Evolutionary conservation across 2,797 vertebrate species (phyloP), one percentile per base, ranked within the genome.

Genomic region (Varecia variegata): DNA sequence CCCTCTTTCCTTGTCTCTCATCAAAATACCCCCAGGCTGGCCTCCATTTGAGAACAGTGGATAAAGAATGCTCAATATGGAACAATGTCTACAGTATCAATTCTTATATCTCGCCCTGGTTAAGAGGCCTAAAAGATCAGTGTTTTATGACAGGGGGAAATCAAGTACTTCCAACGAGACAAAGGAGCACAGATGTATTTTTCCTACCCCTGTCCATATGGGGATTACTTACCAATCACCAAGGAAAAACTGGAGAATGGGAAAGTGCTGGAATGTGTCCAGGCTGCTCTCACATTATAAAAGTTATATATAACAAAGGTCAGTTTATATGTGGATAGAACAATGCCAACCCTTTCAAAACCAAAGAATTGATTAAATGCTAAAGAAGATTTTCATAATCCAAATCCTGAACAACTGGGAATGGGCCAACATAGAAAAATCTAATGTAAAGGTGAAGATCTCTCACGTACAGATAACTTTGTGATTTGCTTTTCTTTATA

Each of bases 161-260:
- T 99, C 32, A 99, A 99, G 89, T 99, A 99, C 97, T 99, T 99
- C 91, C 99, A 99, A 90, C 99, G 98, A 93, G 99, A 99, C 15
- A 99, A 99, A 92, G 99, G 99, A 88, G 98, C 98, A 0, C 98
- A 98, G 79, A 99, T 98, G 0, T 99, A 98, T 97, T 99, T 98
- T 80, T 77, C 83, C 99, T 56, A 99, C 82, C 99, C 99, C 1
- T 99, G 99, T 86, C n/a, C 54, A 88, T 35, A 92, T 7, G 1
- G 18, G 17, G 9, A 67, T 74, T 85, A 84, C 50, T 88, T 58
- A 87, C 92, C 58, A 13, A 45, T 97, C 98, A 23, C 89, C 43
- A 94, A 99, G 99, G 99, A 99, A 96, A 99, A 99, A 76, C 96
- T 99, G 97, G 99, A 99, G 98, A 99, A 99, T 93, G 99, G 99